Evolutionary conservation across 2,888 invertebrate genomes (phyloP), one percentile per base, ranked within the genome.

Genomic region (Oscheius sp.): DNA sequence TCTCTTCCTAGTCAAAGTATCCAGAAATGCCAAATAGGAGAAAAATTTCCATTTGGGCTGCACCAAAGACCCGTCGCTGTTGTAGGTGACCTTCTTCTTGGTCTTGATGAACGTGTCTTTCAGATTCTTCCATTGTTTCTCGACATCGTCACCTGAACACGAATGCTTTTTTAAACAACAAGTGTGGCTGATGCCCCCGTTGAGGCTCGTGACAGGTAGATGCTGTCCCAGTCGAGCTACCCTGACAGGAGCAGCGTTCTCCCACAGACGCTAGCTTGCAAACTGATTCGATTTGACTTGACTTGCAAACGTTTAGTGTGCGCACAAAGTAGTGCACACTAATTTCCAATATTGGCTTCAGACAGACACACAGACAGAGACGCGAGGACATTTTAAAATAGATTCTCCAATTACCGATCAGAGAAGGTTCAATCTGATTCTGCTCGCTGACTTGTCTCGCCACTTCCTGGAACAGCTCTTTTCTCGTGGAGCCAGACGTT

Each of bases 31-130:
- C 21, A 79, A 55, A 2, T 66, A 62, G 10, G 71, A 58, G 57
- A 65, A 79, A 42, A 81, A 81, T 66, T 81, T 81, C 81, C 81
- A 81, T 60, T 79, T 81, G 4, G 81, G 81, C 2, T 65, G 75
- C 5, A 79, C 79, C n/a, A 76, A 13, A 55, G 76, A 63, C 2
- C 81, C 81, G 47, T 79, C 76, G 7, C 68, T 73, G 47, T 79
- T 74, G 59, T 70, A 81, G 48, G 55, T 50, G n/a, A 75, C 71
- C 58, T 71, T 75, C 47, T 77, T 76, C 21, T 78, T 68, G 2
- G 78, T 76, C 62, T 79, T 81, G 29, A 78, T 75, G 47, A 74
- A 81, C 2, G 81, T 81, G 51, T 81, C 81, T 51, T 79, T 79
- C 32, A 81, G 68, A 62, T 81, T 81, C 53, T 81, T 81, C 78